Base-by-base conservation (phyloP, 1,140 invertebrate species). In the Procambarus clarkii region DNA sequence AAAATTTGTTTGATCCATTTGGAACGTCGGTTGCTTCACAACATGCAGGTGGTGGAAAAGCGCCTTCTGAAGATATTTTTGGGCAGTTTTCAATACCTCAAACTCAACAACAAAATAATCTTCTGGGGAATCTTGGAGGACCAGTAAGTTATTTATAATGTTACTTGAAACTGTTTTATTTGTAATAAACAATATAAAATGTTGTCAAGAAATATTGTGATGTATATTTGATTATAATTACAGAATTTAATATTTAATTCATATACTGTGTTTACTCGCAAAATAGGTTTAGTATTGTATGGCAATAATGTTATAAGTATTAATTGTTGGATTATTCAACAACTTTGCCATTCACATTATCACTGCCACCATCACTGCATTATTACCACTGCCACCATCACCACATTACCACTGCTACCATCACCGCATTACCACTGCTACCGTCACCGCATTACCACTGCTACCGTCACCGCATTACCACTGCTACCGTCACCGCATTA, bases 1-100 rank as follows among this genome's bases (percentile, higher is more conserved):
- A 92, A 64, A 93, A 93, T 89, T 83, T 93, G 13, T 94, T 94
- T 88, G 93, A 93, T 91, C 93, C 93, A 13, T 94, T 94, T 86
- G 93, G 90, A 45, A 77, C 77, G 3, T 21, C 69, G 60, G 45
- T 58, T 89, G 34, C 34, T 83, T 45, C 13, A 69, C 45, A 46
- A 64, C 13, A 54, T 0, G 8, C 44, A 21, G 7, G 18, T 45
- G 34, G 8, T 48, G 81, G 64, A 45, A 54, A 80, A 76, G 45
- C 60, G 44, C 58, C 86, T 3, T 64, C 69, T 45, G 15, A 83
- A 13, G 86, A 92, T 21, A 48, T 88, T 44, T 86, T 86, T 80
- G 78, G 78, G 2, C 86, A 88, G 71, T 92, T 92, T 44, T 86
- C 83, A 48, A 48, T 48, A 24, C 80, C 82, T 5, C 18, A 88